Base-by-base conservation (phyloP, 2,888 invertebrate species). In the Arrhopalites spinosus region DNA sequence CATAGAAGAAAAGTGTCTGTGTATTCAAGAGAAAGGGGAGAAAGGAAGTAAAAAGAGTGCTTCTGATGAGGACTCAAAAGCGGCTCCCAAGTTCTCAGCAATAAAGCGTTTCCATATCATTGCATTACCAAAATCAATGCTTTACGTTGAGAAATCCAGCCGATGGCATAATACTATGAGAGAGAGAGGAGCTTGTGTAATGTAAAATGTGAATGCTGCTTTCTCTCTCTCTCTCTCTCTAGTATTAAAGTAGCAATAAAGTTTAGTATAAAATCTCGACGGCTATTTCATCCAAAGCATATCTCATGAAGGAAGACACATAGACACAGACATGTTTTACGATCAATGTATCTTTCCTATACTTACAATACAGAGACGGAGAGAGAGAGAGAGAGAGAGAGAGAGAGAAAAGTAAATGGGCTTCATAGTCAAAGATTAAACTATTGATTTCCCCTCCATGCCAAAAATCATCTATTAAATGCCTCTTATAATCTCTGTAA, bases 381-480 rank as follows among this genome's bases (percentile, higher is more conserved):
- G 17, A 64, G 29, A 69, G 29, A 29, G 17, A 2, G 45, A 47
- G 50, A 50, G 69, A 29, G 69, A 69, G 36, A n/a, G 36, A 30
- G 53, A 30, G 36, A n/a, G 27, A 50, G n/a, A 27, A 43, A 71
- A 43, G 59, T 43, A 59, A 59, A 56, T 59, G 43, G 30, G 30
- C 36, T 61, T 71, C 23, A 59, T 25, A 71, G 71, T 71, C 59
- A 56, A 20, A 71, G 59, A 71, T 71, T 71, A 71, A 71, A 70
- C 59, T 71, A 59, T 71, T 71, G 71, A 71, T 71, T 59, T 29
- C 5, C 29, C 53, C 29, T 53, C 53, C 29, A 69, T 50, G 30
- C 69, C 29, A 69, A 69, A 69, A 68, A 69, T 53, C 69, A 71
- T 71, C 70, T 70, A 30, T 53, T 70, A 70, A 70, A 70, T 70